Evolutionary conservation across 2,888 invertebrate genomes (phyloP).

Genomic region (Lasioglossum pauxillum): DNA sequence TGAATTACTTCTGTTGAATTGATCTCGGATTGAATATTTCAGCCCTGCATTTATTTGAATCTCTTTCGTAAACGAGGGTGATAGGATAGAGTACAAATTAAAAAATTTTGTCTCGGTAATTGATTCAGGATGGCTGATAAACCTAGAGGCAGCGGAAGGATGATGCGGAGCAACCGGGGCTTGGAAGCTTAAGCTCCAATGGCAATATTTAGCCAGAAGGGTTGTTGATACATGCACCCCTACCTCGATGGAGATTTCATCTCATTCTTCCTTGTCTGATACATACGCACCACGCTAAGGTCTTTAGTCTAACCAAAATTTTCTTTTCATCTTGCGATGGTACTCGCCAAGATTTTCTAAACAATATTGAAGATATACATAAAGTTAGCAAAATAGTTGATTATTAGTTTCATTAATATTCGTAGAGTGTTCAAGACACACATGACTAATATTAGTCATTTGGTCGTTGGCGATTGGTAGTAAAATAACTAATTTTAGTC

Average conservation of each 20-base stretch:
- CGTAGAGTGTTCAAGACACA: not conserved
- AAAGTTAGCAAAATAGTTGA: not conserved
- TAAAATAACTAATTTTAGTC: too few relatives aligned
- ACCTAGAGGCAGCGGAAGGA: not conserved
- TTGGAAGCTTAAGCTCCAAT: constrained; percentile 7
- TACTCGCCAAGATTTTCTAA: not conserved
- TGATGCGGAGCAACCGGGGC: not conserved
- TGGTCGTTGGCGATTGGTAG: too few relatives aligned
- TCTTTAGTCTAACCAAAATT: not conserved
- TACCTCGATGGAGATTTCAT: constrained; percentile 12
- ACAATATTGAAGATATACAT: not conserved
- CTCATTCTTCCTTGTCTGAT: not conserved
- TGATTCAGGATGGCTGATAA: constrained; percentile 10
- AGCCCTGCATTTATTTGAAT: not conserved
- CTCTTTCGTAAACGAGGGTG: not conserved
- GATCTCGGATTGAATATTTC: not conserved
- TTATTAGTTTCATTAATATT: not conserved
- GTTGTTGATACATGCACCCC: constrained; percentile 6
- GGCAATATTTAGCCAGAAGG: constrained; percentile 18
- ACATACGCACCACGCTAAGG: not conserved
- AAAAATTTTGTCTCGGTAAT: not conserved
- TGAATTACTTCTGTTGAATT: not conserved
- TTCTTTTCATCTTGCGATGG: not conserved
- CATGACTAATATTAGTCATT: too few relatives aligned
- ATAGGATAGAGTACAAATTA: not conserved